A percentile compares a stretch with the other conserved stretches of the same genome.
These are phyloP conservation scores for Rhyacophila evoluta DNA, from an alignment of 2,888 invertebrate genomes.

Conservation along the genomic window DNA sequence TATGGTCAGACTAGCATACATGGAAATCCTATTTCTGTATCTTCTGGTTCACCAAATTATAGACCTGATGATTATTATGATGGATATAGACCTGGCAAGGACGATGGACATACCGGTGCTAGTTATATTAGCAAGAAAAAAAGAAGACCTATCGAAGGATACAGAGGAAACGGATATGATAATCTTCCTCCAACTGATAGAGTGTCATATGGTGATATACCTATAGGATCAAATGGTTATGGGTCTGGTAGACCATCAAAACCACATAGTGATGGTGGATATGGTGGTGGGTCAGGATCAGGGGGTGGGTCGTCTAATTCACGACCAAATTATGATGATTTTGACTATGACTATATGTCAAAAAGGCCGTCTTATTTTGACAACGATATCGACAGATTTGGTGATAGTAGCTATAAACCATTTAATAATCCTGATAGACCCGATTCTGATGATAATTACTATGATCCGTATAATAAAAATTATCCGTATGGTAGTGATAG, in stretches of 20 bases:
- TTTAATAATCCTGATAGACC: conserved; percentile 35
- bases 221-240: not conserved
- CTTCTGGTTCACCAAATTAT: not conserved
- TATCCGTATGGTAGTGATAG: not conserved
- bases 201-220: not conserved
- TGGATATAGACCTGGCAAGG: not conserved
- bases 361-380: conserved; percentile 30
- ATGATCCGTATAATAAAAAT: conserved; percentile 11
- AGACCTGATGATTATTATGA: conserved; percentile 29
- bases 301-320: too few relatives aligned
- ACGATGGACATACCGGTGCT: conserved; percentile 33
- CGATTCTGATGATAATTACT: not conserved
- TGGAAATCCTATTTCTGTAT: not conserved
- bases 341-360: not conserved
- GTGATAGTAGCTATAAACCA: not conserved
- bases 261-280: not conserved
- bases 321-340: not conserved
- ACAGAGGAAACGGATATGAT: conserved; percentile 53
- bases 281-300: conserved; percentile 16
- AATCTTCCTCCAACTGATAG: conserved; percentile 36
- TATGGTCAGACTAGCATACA: not conserved
- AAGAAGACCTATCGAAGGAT: conserved; percentile 40
- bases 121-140: not conserved
- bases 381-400: conserved; percentile 43
- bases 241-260: not conserved